Base-by-base conservation (phyloP, 1,140 invertebrate genomes). In the Eriocheir sinensis region DNA sequence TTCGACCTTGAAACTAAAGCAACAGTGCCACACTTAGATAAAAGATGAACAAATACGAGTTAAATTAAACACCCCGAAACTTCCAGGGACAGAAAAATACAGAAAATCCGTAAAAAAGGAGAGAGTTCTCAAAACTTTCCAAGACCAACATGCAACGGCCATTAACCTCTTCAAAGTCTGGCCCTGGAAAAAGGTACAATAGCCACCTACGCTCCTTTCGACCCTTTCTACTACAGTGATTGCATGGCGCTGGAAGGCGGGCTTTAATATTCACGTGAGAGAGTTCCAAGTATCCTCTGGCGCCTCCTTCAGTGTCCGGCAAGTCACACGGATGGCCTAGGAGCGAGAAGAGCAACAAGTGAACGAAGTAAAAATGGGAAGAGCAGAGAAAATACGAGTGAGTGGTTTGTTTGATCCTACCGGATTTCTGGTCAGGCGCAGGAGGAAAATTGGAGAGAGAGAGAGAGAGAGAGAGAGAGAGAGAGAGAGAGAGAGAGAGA, bases 391-490 rank as follows among this genome's bases (percentile, higher is more conserved):
- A 72, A 72, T n/a, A 72, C 60, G 27, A 27, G 21, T n/a, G 21
- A 72, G 21, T n/a, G 60, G 60, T 72, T 72, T 72, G 60, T n/a
- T 72, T 72, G 60, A 72, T 72, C 60, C 60, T 72, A 21, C 60
- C 60, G 60, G 60, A 27, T 72, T 72, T 72, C 60, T 72, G 60
- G 27, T n/a, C 60, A 72, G 60, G 60, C 60, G 60, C 4, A 72
- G 60, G 60, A 72, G n/a, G 60, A 72, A 72, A 72, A 72, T 72
- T 72, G 60, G 60, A 72, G 27, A 12, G 21, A 21, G 60, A 21
- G 60, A 72, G 60, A 72, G 60, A 72, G 60, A 72, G 60, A 72
- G 60, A 72, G 60, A 72, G 60, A 72, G 60, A 72, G 60, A 12
- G 21, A 21, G 60, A 21, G 60, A 72, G 60, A 72, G 60, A 72